Percentiles rank a stretch among this genome's conserved stretches.
Evolutionary conservation across 2,888 invertebrate species (phyloP).

Genomic region (Autographa gamma): DNA sequence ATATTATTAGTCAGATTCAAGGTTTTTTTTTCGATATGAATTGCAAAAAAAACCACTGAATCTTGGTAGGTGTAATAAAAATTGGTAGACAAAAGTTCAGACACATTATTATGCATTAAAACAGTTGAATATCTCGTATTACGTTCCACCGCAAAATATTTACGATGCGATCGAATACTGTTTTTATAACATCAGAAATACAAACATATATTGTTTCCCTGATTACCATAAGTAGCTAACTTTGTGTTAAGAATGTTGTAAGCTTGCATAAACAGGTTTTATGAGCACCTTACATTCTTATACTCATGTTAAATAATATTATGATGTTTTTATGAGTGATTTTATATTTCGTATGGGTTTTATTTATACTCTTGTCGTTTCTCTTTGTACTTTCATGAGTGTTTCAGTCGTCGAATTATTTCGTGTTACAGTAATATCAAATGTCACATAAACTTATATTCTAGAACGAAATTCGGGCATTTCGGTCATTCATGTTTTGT

Average conservation of each 20-base stretch:
- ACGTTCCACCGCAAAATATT: background rate
- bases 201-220: conserved; percentile 8
- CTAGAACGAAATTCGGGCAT: background rate
- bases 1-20: no score
- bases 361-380: background rate
- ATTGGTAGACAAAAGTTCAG: no score
- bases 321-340: background rate
- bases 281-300: conserved; percentile 12
- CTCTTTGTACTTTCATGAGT: background rate
- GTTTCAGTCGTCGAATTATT: background rate
- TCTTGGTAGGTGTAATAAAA: no score
- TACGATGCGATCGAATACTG: conserved; percentile 11
- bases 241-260: conserved; percentile 12
- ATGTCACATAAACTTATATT: background rate
- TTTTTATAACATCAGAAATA: conserved; percentile 5
- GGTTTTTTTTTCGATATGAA: no score
- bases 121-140: no score
- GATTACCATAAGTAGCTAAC: conserved; percentile 16
- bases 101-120: no score
- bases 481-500: background rate
- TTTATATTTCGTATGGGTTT: background rate
- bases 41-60: no score
- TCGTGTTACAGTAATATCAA: background rate
- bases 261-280: conserved; percentile 27
- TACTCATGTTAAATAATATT: conserved; percentile 4